Evolutionary conservation across 2,888 invertebrate genomes (phyloP), one percentile per base, ranked within the genome.

Genomic region (Patella depressa): DNA sequence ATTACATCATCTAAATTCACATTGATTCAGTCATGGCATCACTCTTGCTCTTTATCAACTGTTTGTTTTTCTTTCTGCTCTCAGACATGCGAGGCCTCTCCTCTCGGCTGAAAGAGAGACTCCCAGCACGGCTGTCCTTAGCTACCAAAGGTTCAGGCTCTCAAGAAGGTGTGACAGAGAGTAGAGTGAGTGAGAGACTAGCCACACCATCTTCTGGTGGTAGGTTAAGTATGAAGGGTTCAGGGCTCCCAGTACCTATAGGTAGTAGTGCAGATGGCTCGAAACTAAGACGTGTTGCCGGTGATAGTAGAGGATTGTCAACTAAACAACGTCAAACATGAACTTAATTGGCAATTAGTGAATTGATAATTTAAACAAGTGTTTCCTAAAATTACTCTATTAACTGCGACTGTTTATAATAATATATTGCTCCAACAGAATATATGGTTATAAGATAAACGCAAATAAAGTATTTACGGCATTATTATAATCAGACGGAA

Each of bases 141-240:
- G 83, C 85, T 59, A 86, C 84, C 71, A 81, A 84, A 75, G 87
- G 87, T 53, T 82, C 85, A 54, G 86, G 85, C 76, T 80, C 80
- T 34, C 83, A 85, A 53, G 87, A 88, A 72, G 87, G 84, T 57
- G 83, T 84, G 69, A 79, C 82, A 34, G 87, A 87, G 74, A 85
- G 86, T 80, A 82, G 86, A 75, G 82, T 87, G 65, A 87, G 86
- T 83, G 89, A 89, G 82, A 84, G 89, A 74, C 81, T 89, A 77
- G 87, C 89, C 53, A 89, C 89, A 53, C 89, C 89, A 15, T 88
- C 89, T n/a, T 88, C 89, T 73, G 89, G 88, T 73, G 88, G 88
- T 70, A 81, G 89, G 34, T 85, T 88, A 78, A 88, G 88, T 82
- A 85, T 86, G 78, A 87, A 88, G 78, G 88, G 87, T 53, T 89